Base-by-base conservation (phyloP, 2,113 vertebrate genomes). In the Oryzias celebensis region DNA sequence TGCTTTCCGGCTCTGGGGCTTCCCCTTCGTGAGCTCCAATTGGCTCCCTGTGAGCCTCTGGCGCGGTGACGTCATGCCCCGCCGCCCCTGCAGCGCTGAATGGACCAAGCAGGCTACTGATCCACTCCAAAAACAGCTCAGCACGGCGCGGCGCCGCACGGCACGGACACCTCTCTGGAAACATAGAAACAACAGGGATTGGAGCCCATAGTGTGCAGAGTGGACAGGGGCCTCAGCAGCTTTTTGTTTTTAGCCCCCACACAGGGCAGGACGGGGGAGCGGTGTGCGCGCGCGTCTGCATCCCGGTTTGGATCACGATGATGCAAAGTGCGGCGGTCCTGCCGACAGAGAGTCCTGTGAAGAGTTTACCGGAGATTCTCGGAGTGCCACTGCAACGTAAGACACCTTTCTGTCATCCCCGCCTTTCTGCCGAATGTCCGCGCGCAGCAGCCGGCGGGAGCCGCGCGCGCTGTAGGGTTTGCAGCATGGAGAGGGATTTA, bases 351-450 rank as follows among this genome's bases (percentile, higher is more conserved):
- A 95, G 94, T 90, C 91, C 96, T 74, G 94, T 93, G 79, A 97
- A 97, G 92, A 95, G 94, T 93, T 94, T 97, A 90, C 95, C 95
- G 88, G 96, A 98, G 91, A 96, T 98, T 79, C 95, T 98, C 75
- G 95, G 94, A 86, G 95, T 97, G 90, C 95, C 96, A 90, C 91
- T 98, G 94, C 96, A 96, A 93, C 96, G 96, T 98, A 98, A 98
- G 91, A 66, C 71, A 41, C 63, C 42, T 62, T 45, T 81, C 71
- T 77, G 81, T 75, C 69, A 24, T n/a, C 23, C 1, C 14, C n/a
- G 18, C 5, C 49, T 41, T 36, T 43, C 48, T 75, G 73, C 87
- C 79, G 72, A 87, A 87, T 68, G 65, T 72, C 65, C 51, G 66
- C 83, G 15, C 80, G 76, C 50, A 49, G 14, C 73, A 71, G 76